phyloP scores from a whole-genome alignment of 1,140 invertebrate species.

The Micrasema longulum region DNA sequence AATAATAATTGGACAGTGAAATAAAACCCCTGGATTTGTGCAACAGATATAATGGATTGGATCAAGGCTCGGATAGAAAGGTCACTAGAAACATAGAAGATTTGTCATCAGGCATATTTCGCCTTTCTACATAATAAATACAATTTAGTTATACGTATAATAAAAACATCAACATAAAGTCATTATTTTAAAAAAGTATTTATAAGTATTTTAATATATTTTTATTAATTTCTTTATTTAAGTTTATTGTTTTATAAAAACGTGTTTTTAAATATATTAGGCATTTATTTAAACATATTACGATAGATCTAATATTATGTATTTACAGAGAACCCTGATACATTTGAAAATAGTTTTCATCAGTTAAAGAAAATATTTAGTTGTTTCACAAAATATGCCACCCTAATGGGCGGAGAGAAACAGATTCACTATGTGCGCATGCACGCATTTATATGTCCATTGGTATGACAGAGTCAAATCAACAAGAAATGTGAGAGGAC shows the following conservation, averaged over 20 bases:
- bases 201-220: slow-evolving; percentile 28
- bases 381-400: slow-evolving; percentile 13
- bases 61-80: too few relatives aligned
- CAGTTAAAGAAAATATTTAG: slow-evolving; percentile 32
- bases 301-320: slow-evolving; percentile 49
- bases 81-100: too few relatives aligned
- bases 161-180: neutral
- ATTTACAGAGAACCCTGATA: slow-evolving; percentile 55
- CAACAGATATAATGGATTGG: too few relatives aligned
- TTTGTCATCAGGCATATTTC: too few relatives aligned
- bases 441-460: too few relatives aligned
- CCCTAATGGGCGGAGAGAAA: neutral
- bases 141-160: too few relatives aligned
- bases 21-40: neutral
- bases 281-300: slow-evolving; percentile 37
- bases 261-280: slow-evolving; percentile 41
- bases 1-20: neutral
- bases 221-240: slow-evolving; percentile 37
- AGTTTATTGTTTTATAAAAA: slow-evolving; percentile 35
- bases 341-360: slow-evolving; percentile 23
- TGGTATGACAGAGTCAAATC: too few relatives aligned
- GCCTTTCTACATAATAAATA: too few relatives aligned
- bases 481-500: too few relatives aligned
- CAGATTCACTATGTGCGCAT: too few relatives aligned
- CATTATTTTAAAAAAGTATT: slow-evolving; percentile 6